Evolutionary conservation across 2,888 invertebrate genomes (phyloP), one percentile per base, ranked within the genome.

Genomic region (Erynnis tages): DNA sequence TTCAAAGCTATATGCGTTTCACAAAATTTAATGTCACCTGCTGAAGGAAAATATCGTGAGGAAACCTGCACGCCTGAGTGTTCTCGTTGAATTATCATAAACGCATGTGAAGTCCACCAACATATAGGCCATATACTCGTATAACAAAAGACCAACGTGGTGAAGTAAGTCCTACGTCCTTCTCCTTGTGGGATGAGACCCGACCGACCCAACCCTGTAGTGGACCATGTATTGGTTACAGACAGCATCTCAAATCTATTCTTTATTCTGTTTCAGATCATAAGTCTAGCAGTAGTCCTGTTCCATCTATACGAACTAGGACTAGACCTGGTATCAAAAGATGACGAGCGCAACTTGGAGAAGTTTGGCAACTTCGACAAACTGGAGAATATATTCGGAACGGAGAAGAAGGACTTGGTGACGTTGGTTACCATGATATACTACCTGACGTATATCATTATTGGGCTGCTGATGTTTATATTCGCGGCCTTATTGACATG

Each of bases 331-430:
- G 75, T 80, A 7, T 73, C 81, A 35, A 61, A 54, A 32, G 71
- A 78, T 48, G 75, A 76, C 30, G 68, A 75, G 41, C 67, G 73
- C 16, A 73, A 73, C 46, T 8, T 50, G 2, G 76, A 73, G 10
- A 82, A 79, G 54, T 85, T 86, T 59, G 61, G 65, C 13, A 76
- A 86, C 67, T 83, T 83, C 61, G 75, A 80, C 56, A 80, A 82
- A 57, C 59, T 86, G 55, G 86, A 87, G 19, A 79, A 70, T 35
- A 77, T 88, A 53, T 84, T 88, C 49, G 86, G 82, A 0, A 64
- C 76, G 10, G 71, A 73, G 16, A 80, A 80, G 46, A 71, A 74
- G 7, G 66, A 73, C 5, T 54, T 88, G 52, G 78, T 82, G 44
- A 65, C 63, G 4, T 58, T 75, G 8, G 73, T 82, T 19, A 74